These are phyloP conservation scores for Hyperoplus immaculatus DNA, from an alignment of 2,797 vertebrate species.

Conservation along the genomic window DNA sequence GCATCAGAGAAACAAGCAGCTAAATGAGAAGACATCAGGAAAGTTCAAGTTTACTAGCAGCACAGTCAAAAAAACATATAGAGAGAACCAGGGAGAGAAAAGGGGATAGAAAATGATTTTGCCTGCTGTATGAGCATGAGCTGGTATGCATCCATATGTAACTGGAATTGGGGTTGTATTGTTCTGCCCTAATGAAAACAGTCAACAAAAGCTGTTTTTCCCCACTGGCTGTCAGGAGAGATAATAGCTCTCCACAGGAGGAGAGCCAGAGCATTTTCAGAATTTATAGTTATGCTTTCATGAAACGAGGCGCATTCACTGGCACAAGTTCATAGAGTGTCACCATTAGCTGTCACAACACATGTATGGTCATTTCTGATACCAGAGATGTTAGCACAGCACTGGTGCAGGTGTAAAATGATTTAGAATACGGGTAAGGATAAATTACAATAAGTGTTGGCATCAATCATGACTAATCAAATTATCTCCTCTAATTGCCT, in stretches of 20 bases:
- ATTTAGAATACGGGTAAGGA: slow-evolving; percentile 41
- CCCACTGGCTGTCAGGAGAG: slow-evolving; percentile 38
- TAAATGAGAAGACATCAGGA: slow-evolving; percentile 21
- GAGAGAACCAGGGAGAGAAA: background rate
- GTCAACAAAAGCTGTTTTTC: slow-evolving; percentile 53
- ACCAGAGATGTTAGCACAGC: slow-evolving; percentile 31
- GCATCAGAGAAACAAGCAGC: slow-evolving; percentile 33
- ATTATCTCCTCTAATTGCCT: slow-evolving; percentile 67
- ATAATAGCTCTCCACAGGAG: slow-evolving; percentile 52
- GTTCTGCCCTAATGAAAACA: slow-evolving; percentile 62
- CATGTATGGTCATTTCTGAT: slow-evolving; percentile 15
- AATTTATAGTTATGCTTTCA: slow-evolving; percentile 40
- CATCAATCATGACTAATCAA: slow-evolving; percentile 75
- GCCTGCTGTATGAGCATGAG: slow-evolving; percentile 28
- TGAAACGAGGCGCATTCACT: slow-evolving; percentile 19
- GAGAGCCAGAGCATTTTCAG: slow-evolving; percentile 38
- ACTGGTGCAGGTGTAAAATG: slow-evolving; percentile 46
- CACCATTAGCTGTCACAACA: slow-evolving; percentile 1
- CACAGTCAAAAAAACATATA: slow-evolving; percentile 9
- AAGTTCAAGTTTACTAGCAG: slow-evolving; percentile 30
- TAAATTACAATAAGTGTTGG: slow-evolving; percentile 59
- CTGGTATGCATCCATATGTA: slow-evolving; percentile 21
- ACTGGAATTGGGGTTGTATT: slow-evolving; percentile 34
- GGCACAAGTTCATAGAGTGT: slow-evolving; percentile 21
- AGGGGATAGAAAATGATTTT: background rate